phyloP scores from a whole-genome alignment of 2,113 vertebrate species.

The Pseudorasbora parva region DNA sequence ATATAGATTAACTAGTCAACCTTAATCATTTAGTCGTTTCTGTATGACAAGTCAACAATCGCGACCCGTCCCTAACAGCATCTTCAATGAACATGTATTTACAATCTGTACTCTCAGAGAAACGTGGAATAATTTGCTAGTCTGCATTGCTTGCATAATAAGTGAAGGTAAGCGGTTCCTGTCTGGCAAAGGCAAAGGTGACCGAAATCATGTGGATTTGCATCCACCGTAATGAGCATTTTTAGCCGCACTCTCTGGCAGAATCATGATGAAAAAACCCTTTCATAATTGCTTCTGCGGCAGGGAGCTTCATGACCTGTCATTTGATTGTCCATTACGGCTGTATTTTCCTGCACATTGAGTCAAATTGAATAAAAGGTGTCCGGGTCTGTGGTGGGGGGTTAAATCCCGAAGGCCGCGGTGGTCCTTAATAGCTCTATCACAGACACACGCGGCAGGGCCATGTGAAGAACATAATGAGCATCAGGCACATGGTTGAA shows the following conservation, averaged over 20 bases:
- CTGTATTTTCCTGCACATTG: conserved; percentile 52
- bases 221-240: conserved; percentile 47
- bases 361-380: conserved; percentile 58
- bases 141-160: conserved; percentile 30
- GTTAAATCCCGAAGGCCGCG: conserved; percentile 41
- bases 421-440: conserved; percentile 49
- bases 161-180: conserved; percentile 39
- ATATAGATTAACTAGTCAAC: no score
- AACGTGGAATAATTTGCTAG: conserved; percentile 3
- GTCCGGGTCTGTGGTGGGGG: conserved; percentile 35
- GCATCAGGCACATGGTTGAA: conserved; percentile 36
- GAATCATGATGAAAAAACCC: conserved; percentile 50
- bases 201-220: conserved; percentile 14
- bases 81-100: not conserved
- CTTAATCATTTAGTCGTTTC: no score
- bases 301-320: conserved; percentile 56
- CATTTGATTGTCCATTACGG: conserved; percentile 58
- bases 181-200: conserved; percentile 44
- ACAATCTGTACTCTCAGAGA: not conserved
- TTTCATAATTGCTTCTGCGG: conserved; percentile 49
- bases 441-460: conserved; percentile 19
- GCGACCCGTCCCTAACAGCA: not conserved
- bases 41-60: not conserved
- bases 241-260: conserved; percentile 40
- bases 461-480: conserved; percentile 54